A percentile compares a stretch with the other conserved stretches of the same genome.
Evolutionary conservation across 2,113 vertebrate species (phyloP).

Genomic region (Eulacestoma nigropectus): DNA sequence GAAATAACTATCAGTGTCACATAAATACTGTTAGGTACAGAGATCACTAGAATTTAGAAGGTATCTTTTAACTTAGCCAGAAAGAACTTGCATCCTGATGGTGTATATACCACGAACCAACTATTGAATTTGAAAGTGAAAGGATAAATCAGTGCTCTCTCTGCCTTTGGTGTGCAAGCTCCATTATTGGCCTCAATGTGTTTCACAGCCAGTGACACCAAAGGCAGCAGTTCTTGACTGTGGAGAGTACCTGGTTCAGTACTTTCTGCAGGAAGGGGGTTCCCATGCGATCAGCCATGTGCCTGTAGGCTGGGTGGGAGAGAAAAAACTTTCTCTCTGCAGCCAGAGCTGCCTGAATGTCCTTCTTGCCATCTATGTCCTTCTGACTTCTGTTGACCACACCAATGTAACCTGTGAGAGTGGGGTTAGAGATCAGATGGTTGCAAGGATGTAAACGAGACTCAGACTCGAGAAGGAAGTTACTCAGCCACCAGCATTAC

Average conservation of each 20-base stretch:
- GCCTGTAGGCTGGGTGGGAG: slow-evolving; percentile 91
- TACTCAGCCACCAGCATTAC: neutral
- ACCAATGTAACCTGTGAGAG: slow-evolving; percentile 86
- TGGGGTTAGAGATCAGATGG: neutral
- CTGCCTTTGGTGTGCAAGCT: neutral
- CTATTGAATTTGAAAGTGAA: neutral
- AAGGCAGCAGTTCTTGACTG: neutral
- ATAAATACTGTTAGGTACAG: neutral
- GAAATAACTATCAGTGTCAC: neutral
- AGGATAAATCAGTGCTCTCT: neutral
- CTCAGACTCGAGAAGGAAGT: neutral
- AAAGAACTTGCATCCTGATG: neutral
- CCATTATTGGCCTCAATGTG: neutral
- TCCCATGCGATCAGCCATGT: slow-evolving; percentile 98
- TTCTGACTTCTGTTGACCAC: slow-evolving; percentile 99
- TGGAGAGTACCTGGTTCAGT: slow-evolving; percentile 88
- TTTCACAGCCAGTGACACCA: neutral
- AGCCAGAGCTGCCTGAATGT: slow-evolving; percentile 90
- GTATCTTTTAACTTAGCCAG: neutral
- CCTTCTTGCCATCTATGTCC: slow-evolving; percentile 97
- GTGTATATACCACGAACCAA: neutral
- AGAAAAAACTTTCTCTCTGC: slow-evolving; percentile 98
- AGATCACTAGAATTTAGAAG: neutral
- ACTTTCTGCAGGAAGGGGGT: slow-evolving; percentile 93
- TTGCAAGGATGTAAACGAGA: neutral